Base-by-base conservation (phyloP, 2,888 invertebrate genomes). In the Melipona bicolor region DNA sequence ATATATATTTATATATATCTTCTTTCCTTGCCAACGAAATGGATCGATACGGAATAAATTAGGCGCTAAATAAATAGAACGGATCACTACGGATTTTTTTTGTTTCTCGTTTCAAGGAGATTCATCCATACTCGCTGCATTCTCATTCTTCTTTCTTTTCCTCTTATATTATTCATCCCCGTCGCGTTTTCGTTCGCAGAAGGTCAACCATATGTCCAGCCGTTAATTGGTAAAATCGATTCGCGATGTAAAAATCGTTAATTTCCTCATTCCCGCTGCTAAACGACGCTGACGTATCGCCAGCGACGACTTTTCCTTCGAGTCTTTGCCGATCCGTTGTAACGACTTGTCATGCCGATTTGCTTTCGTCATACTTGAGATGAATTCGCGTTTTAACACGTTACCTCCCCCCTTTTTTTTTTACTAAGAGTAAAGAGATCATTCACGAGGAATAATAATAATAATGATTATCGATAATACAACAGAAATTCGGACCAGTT, bases 21-120 rank as follows among this genome's bases (percentile, higher is more conserved):
- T 72, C 69, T 61, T 73, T 50, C 61, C 54, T 75, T 83, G 78
- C 62, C 62, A 83, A 77, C 86, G 77, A 86, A 85, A 86, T 69
- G 36, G 73, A 81, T 77, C 81, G 84, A 79, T 83, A 76, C 79
- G 76, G 78, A 90, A 90, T 88, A 88, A 90, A 91, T 91, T 87
- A 90, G 82, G 77, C 80, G 87, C 87, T 88, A 89, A 91, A 91
- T 90, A 91, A 91, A 91, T 90, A 89, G 82, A 87, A 89, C 77
- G 77, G 83, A 80, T 69, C 72, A 61, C 80, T 85, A 79, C 75
- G 82, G 67, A 68, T 83, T 80, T 72, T 76, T 43, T 54, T 74
- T 52, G 9, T 52, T 52, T 24, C 24, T 27, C 61, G 19, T 61
- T 61, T 36, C 36, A 19, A 43, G 52, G 43, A 72, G 50, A 65